phyloP scores from a whole-genome alignment of 1,140 invertebrate genomes.

The Aphaenogaster floridana region DNA sequence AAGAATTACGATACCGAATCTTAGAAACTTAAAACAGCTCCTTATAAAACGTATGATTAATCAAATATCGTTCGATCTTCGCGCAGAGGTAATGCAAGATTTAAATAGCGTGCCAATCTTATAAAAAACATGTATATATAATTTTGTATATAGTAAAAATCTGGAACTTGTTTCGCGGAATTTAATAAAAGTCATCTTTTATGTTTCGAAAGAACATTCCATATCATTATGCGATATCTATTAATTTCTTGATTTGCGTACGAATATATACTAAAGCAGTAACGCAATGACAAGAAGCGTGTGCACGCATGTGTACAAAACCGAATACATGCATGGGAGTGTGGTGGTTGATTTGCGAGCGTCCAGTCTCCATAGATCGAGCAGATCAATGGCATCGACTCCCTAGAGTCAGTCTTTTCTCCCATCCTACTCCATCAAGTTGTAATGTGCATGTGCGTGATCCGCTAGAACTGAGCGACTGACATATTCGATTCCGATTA shows the following conservation, averaged over 20 bases:
- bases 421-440: conserved; percentile 75
- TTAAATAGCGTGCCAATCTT: not conserved
- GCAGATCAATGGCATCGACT: conserved; percentile 76
- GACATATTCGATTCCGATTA: conserved; percentile 68
- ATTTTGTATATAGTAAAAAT: not conserved
- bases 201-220: not conserved
- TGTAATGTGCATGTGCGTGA: conserved; percentile 73
- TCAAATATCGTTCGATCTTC: not conserved
- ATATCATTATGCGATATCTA: conserved; percentile 9
- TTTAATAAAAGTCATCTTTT: not conserved
- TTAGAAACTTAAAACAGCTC: not conserved
- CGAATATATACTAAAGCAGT: conserved; percentile 22
- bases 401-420: conserved; percentile 82
- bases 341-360: conserved; percentile 81
- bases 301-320: conserved; percentile 53
- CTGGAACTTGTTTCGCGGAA: not conserved
- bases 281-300: conserved; percentile 20
- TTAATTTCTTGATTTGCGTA: not conserved
- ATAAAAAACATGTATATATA: no score
- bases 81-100: no score
- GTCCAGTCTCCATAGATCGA: conserved; percentile 81
- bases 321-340: conserved; percentile 48
- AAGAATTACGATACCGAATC: conserved; percentile 23
- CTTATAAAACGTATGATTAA: not conserved
- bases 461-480: conserved; percentile 54